phyloP scores from a whole-genome alignment of 2,888 invertebrate genomes.

The Melieria omissa region DNA sequence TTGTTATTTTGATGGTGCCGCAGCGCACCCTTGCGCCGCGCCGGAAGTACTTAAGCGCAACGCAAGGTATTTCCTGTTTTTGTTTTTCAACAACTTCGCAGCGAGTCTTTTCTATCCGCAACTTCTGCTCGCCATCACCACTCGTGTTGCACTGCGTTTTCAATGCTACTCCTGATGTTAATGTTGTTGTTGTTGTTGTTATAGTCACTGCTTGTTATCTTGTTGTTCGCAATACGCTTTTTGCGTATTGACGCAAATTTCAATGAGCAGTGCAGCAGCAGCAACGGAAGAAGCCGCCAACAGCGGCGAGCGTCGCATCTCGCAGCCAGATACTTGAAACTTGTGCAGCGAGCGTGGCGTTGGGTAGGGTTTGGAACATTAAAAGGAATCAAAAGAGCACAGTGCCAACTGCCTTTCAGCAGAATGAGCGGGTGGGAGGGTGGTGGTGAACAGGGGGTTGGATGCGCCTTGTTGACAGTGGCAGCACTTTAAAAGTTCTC shows the following conservation, averaged over 20 bases:
- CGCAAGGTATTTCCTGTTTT: conserved; percentile 61
- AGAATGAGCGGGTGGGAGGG: too few relatives aligned
- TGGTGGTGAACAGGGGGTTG: too few relatives aligned
- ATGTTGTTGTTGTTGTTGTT: conserved; percentile 26
- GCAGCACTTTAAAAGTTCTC: too few relatives aligned
- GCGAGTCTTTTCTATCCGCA: background rate
- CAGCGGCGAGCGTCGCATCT: background rate
- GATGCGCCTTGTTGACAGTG: too few relatives aligned
- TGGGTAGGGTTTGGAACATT: too few relatives aligned
- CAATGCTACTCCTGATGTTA: conserved; percentile 15
- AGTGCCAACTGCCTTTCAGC: too few relatives aligned
- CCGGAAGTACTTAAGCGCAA: conserved; percentile 61
- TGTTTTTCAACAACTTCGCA: conserved; percentile 49
- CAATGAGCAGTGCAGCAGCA: background rate
- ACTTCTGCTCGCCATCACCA: conserved; percentile 3
- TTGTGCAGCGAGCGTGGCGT: too few relatives aligned
- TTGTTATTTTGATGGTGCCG: background rate
- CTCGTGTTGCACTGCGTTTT: background rate
- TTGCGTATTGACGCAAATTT: conserved; percentile 31
- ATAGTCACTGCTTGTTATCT: conserved; percentile 20
- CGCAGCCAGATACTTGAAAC: too few relatives aligned
- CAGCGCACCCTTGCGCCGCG: conserved; percentile 17
- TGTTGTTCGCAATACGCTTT: conserved; percentile 17
- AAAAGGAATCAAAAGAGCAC: too few relatives aligned
- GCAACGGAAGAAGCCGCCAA: background rate